Evolutionary conservation across 2,797 vertebrate species (phyloP).

Genomic region (Mormyrops boulengeri): DNA sequence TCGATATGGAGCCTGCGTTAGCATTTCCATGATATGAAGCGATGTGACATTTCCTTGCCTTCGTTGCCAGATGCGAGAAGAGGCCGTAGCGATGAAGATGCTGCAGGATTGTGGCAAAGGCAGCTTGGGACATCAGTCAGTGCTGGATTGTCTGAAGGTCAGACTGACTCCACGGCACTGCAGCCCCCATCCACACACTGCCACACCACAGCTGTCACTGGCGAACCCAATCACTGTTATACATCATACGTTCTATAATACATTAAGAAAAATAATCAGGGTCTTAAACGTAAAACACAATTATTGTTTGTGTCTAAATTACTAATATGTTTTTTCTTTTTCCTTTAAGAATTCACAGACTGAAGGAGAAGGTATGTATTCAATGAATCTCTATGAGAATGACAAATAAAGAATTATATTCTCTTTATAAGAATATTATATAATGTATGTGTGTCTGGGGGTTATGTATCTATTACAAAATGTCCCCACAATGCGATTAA

Average conservation of each 20-base stretch:
- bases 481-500: background rate
- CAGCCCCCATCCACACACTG: background rate
- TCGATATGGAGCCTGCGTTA: background rate
- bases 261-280: background rate
- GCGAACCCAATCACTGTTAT: background rate
- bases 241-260: background rate
- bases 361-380: constrained; percentile 42
- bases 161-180: constrained; percentile 42
- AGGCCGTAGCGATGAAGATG: constrained; percentile 55
- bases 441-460: background rate
- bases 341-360: constrained; percentile 33
- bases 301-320: background rate
- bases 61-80: background rate
- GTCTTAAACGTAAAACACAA: background rate
- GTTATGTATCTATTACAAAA: background rate
- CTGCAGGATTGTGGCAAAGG: constrained; percentile 58
- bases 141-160: constrained; percentile 61
- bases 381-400: background rate
- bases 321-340: constrained; percentile 13
- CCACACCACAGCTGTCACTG: background rate
- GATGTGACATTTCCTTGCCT: background rate
- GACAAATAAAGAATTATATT: background rate
- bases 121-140: constrained; percentile 39
- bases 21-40: background rate
- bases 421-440: background rate